phyloP scores from a whole-genome alignment of 2,113 vertebrate species.

The Emydura subglobosa region DNA sequence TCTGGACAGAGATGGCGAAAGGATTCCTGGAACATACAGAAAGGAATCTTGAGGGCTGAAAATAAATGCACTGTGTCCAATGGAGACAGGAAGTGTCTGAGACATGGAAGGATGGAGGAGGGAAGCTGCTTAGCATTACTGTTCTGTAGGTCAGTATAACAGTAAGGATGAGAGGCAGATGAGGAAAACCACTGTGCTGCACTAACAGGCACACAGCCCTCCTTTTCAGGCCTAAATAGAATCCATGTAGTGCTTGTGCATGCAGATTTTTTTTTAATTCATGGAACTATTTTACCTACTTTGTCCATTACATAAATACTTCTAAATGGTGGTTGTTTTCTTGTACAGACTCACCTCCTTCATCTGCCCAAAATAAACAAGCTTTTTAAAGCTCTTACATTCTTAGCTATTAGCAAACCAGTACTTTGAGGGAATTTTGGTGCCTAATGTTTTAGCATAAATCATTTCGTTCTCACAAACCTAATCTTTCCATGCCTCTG shows the following conservation, averaged over 20 bases:
- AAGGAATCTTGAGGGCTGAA: conserved; percentile 72
- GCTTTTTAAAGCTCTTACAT: background rate
- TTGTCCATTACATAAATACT: background rate
- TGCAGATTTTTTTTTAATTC: background rate
- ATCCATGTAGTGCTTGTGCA: background rate
- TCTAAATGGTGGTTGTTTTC: background rate
- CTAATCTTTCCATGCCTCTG: background rate
- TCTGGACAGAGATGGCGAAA: conserved; percentile 71
- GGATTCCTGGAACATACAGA: conserved; percentile 73
- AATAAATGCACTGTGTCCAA: conserved; percentile 62
- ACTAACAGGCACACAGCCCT: background rate
- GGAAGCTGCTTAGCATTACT: conserved; percentile 22
- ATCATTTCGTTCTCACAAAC: background rate
- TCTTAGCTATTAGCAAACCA: background rate
- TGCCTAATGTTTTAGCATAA: background rate
- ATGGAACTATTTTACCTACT: background rate
- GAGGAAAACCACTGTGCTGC: conserved; percentile 14
- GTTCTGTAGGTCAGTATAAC: conserved; percentile 10
- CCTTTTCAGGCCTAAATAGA: background rate
- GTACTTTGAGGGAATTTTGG: background rate
- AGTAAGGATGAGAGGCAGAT: conserved; percentile 21
- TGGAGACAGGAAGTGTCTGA: conserved; percentile 74
- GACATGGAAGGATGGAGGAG: conserved; percentile 35
- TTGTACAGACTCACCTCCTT: background rate
- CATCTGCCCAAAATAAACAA: background rate